Evolutionary conservation across 2,888 invertebrate genomes (phyloP), one percentile per base, ranked within the genome.

Genomic region (Synanthedon vespiformis): DNA sequence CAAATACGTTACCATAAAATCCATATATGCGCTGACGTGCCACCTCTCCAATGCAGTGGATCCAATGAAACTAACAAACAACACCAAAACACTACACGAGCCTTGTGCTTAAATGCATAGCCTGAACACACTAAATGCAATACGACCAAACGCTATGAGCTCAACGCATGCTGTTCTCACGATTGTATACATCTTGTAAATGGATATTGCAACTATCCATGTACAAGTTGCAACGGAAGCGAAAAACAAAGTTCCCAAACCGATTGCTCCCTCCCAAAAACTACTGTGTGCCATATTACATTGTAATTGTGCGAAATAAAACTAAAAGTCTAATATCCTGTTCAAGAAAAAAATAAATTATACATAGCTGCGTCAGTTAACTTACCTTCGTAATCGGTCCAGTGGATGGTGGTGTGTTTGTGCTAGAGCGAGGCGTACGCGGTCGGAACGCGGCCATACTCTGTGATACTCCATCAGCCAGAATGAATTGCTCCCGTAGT

Each of bases 361-460:
- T 61, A 16, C 48, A 62, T 65, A 68, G 69, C 70, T 66, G 69
- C 67, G 58, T 55, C 56, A 67, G 67, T 68, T 68, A 58, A 75
- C 77, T 82, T 90, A 98, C 98, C 97, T 98, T 98, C 57, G 95
- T 97, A 84, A 98, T 97, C 62, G 98, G 98, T 90, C 98, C 98
- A 64, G 89, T 88, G 70, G 90, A 88, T 67, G 89, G 90, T 74
- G 92, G 90, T 67, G 90, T 90, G 70, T 90, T 88, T 83, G 90
- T 90, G 74, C 93, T 94, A 80, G 93, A 92, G 79, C 94, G 93
- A 79, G 94, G 93, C 80, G 95, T 94, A 89, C 96, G 97, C 79
- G 98, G 93, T 89, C 95, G 95, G 92, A 99, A 99, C 74, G 97
- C 96, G 75, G 97, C 94, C 98, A 99, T 98, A 80, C 96, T 95